Evolutionary conservation across 2,113 vertebrate genomes (phyloP).

Genomic region (Psephotus haematonotus): DNA sequence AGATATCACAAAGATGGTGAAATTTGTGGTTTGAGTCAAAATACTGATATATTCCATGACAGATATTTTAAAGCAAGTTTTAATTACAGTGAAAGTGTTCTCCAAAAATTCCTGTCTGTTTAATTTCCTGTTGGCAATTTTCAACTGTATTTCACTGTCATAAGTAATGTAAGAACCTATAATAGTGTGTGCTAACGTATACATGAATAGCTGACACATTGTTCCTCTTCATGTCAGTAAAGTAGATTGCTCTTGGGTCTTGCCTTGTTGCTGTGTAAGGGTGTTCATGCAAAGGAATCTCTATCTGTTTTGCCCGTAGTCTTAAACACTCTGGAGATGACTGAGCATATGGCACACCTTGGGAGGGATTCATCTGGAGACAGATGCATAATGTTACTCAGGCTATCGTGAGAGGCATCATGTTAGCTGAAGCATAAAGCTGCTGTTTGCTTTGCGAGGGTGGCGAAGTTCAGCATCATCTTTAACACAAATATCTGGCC

Average conservation of each 20-base stretch:
- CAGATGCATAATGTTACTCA: not conserved
- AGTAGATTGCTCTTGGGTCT: not conserved
- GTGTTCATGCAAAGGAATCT: not conserved
- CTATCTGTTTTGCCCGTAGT: not conserved
- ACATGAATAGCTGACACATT: not conserved
- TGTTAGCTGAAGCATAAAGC: not conserved
- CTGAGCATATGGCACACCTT: not conserved
- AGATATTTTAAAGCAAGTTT: not conserved
- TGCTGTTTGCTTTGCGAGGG: not conserved
- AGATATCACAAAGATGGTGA: not conserved
- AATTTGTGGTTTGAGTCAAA: not conserved
- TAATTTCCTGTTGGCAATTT: not conserved
- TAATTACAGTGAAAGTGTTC: not conserved
- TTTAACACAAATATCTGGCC: not conserved
- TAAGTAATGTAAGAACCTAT: not conserved
- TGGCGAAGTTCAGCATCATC: not conserved
- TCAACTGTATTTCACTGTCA: not conserved
- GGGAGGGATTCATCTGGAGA: not conserved
- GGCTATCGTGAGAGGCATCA: not conserved
- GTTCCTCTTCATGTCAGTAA: not conserved
- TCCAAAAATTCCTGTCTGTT: not conserved
- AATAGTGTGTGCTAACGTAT: not conserved
- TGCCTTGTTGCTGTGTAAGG: fast-evolving
- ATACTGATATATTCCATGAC: not conserved
- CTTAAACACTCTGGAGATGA: not conserved